Evolutionary conservation across 1,140 invertebrate genomes (phyloP).

Genomic region (Oryctes rhinoceros): DNA sequence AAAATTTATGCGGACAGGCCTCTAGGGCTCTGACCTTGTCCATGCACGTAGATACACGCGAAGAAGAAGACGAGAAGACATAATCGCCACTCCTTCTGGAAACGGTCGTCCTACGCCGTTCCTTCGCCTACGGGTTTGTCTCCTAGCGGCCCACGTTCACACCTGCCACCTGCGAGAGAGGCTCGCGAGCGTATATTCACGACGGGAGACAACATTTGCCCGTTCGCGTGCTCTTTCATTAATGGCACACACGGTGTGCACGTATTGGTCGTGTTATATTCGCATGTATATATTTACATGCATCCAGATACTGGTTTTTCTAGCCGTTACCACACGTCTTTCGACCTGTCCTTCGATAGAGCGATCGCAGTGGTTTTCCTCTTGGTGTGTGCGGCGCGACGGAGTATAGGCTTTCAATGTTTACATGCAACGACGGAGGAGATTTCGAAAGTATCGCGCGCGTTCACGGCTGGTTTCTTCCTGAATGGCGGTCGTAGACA

Average conservation of each 20-base stretch:
- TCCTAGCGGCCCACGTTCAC: background rate
- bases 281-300: background rate
- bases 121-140: constrained; percentile 9
- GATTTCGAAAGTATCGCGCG: background rate
- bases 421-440: background rate
- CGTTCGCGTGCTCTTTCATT: constrained; percentile 8
- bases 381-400: background rate
- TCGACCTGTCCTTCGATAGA: background rate
- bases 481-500: background rate
- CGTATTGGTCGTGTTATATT: background rate
- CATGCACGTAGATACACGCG: background rate
- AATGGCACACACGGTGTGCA: background rate
- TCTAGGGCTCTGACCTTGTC: constrained; percentile 10
- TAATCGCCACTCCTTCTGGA: constrained; percentile 21
- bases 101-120: constrained; percentile 5
- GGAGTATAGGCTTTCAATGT: too few relatives aligned
- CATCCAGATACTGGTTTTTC: constrained; percentile 4
- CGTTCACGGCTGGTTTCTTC: background rate
- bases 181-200: background rate
- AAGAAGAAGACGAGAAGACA: constrained; percentile 14
- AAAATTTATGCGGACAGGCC: background rate
- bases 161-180: constrained; percentile 5
- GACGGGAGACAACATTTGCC: background rate
- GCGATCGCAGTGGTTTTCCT: background rate
- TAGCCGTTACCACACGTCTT: background rate